Base-by-base conservation (phyloP, 1,140 invertebrate species). In the Diabrotica undecimpunctata region DNA sequence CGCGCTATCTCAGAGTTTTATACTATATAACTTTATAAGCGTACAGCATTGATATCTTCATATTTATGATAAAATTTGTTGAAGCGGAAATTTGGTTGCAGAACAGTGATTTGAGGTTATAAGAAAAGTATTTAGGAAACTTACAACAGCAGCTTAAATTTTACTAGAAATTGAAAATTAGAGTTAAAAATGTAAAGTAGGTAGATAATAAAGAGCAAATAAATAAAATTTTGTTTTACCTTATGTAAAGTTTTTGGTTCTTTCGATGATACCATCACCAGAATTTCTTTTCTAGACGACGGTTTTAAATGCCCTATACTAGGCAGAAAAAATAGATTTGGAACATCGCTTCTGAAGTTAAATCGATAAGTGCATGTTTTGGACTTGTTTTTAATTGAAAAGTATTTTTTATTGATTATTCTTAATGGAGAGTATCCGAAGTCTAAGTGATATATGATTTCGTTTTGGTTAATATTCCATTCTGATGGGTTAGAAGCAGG, bases 271-370 rank as follows among this genome's bases (percentile, higher is more conserved):
- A 75, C 73, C 5, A 69, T 71, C 5, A 67, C 70, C 14, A 76
- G 62, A 41, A 77, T 61, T 52, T 77, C 74, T 53, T 77, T 77
- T 6, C 8, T 65, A 7, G 68, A 53, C 12, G 38, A 7, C 1
- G 75, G 75, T 58, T 69, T 72, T 35, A 77, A 65, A 65, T 76
- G 75, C 5, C 76, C 76, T 25, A 75, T 56, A 37, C 61, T 56
- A 7, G 76, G 76, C 7, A 68, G 64, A 65, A 77, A 76, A 50
- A 36, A 55, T 5, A 76, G 53, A 36, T 69, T 46, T 13, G 52
- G 67, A 66, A 65, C 56, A 14, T 46, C 61, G 39, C 52, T 39
- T 0, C 52, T 55, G 64, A 76, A 75, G 58, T 66, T 64, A 58
- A 77, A 76, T 65, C 68, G 70, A 54, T 75, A 77, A 41, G 46